phyloP scores from a whole-genome alignment of 2,113 vertebrate species.

The Neogale vison region DNA sequence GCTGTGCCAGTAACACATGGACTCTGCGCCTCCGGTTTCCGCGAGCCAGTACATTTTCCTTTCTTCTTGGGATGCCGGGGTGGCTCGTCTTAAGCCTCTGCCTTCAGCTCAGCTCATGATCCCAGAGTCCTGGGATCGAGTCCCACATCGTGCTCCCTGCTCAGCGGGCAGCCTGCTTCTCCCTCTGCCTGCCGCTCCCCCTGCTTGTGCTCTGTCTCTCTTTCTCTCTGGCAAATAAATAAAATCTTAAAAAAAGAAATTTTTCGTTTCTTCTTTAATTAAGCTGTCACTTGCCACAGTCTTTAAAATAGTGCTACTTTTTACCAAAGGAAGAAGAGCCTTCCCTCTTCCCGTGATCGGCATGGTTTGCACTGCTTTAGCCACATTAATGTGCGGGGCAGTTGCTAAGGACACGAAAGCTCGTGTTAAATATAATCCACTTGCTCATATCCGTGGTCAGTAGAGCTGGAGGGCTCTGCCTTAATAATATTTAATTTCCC shows the following conservation, averaged over 20 bases:
- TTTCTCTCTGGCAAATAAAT: neutral
- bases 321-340: neutral
- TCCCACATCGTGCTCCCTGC: neutral
- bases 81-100: neutral
- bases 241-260: neutral
- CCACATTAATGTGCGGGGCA: neutral
- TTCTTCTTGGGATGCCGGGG: neutral
- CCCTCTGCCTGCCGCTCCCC: neutral
- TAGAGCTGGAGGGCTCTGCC: neutral
- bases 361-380: neutral
- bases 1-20: neutral
- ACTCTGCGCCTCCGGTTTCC: neutral
- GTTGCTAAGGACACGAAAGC: neutral
- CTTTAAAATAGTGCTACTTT: neutral
- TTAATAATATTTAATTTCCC: neutral
- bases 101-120: neutral
- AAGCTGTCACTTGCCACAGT: neutral
- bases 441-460: neutral
- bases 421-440: neutral
- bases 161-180: neutral
- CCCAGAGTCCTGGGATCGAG: neutral
- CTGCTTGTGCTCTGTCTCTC: neutral
- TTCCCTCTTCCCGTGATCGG: neutral
- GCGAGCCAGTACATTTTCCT: neutral
- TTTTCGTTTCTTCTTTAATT: neutral